Conservation (phyloP, 1,140 invertebrate genomes). For the Brachionus paranguensis region DNA sequence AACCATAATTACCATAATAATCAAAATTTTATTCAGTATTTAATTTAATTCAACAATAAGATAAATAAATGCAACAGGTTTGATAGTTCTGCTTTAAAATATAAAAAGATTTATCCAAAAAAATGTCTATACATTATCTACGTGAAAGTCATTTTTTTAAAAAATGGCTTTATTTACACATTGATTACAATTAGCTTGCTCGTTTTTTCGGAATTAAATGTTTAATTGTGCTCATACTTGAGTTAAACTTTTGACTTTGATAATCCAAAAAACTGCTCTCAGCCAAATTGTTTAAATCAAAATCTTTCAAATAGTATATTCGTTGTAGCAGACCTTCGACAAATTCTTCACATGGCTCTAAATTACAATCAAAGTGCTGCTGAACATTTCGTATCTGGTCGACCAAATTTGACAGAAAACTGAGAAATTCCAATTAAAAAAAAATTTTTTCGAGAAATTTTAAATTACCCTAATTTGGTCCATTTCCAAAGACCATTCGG, state of each 20-base stretch:
- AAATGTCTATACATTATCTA: neutral
- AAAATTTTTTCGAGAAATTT: neutral
- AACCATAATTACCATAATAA: neutral
- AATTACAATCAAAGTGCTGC: slow-evolving; percentile 28
- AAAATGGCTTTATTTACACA: neutral
- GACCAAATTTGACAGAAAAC: slow-evolving; percentile 22
- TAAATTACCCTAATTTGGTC: slow-evolving; percentile 19
- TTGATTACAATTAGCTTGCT: neutral
- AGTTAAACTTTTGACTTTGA: slow-evolving; percentile 31
- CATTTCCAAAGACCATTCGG: slow-evolving; percentile 35
- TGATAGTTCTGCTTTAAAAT: neutral
- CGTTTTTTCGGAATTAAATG: slow-evolving; percentile 7
- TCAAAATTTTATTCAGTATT: neutral
- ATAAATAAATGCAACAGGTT: neutral
- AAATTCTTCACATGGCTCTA: slow-evolving; percentile 29
- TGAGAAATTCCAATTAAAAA: neutral
- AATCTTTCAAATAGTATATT: slow-evolving; percentile 33
- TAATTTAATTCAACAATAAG: neutral
- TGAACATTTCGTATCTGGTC: slow-evolving; percentile 38
- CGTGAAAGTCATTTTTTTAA: neutral
- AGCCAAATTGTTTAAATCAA: slow-evolving; percentile 28
- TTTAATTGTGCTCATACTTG: slow-evolving; percentile 20
- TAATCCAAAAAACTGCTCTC: slow-evolving; percentile 24
- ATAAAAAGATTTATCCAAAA: neutral
- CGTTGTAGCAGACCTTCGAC: slow-evolving; percentile 21